Evolutionary conservation across 2,797 vertebrate genomes (phyloP).

Genomic region (Labroides dimidiatus): DNA sequence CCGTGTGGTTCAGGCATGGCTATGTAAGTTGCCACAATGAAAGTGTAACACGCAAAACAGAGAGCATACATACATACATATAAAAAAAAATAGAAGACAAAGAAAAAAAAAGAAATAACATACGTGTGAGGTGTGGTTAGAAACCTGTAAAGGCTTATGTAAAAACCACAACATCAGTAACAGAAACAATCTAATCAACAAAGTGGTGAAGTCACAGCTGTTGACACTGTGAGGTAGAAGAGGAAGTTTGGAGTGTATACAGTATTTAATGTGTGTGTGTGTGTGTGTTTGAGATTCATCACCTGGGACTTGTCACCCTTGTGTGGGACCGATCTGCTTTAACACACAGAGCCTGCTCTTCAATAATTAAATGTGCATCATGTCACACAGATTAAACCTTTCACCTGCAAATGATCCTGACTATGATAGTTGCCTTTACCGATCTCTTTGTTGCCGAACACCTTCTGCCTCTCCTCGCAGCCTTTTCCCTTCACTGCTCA

Average conservation of each 20-base stretch:
- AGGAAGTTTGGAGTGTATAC: too few species aligned
- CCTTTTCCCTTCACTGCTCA: constrained; percentile 26
- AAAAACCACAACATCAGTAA: too few species aligned
- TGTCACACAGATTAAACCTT: constrained; percentile 56
- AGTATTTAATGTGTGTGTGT: neutral
- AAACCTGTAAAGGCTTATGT: too few species aligned
- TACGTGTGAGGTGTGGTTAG: too few species aligned
- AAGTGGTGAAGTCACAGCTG: constrained; percentile 31
- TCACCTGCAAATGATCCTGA: constrained; percentile 41
- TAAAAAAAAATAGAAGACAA: too few species aligned
- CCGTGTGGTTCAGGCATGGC: too few species aligned
- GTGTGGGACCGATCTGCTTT: constrained; percentile 23
- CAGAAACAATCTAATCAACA: constrained; percentile 29
- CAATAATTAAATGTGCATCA: constrained; percentile 60
- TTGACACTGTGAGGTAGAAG: too few species aligned
- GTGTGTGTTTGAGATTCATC: constrained; percentile 3
- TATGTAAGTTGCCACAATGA: too few species aligned
- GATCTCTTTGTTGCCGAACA: constrained; percentile 20
- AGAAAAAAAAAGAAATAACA: too few species aligned
- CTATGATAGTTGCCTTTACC: constrained; percentile 37
- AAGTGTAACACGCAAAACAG: too few species aligned
- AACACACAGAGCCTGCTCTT: constrained; percentile 34
- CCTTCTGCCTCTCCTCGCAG: neutral
- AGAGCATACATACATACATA: too few species aligned
- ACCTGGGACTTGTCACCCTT: neutral